Conservation (phyloP, 2,888 invertebrate species). For the Dicyrtomina minuta region DNA sequence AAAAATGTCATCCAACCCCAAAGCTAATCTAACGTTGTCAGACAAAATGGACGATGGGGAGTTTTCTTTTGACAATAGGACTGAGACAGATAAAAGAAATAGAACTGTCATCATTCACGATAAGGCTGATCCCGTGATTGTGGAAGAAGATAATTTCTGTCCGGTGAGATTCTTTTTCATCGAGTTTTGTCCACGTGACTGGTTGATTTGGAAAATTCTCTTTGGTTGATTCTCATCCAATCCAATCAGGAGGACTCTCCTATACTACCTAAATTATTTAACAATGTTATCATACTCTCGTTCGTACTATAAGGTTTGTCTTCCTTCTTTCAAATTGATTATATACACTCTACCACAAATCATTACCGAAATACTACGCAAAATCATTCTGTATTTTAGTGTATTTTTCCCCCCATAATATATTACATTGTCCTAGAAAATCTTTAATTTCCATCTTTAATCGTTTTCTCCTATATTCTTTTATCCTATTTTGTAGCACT, state of each 20-base stretch:
- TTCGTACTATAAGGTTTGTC: neutral
- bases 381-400: no score
- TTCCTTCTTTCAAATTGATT: neutral
- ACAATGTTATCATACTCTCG: neutral
- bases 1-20: conserved; percentile 1
- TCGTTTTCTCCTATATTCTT: no score
- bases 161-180: conserved; percentile 36
- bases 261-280: neutral
- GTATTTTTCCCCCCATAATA: no score
- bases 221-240: conserved; percentile 1
- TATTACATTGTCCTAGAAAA: no score
- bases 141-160: conserved; percentile 26
- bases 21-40: neutral
- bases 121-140: conserved; percentile 6
- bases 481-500: no score
- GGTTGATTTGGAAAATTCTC: conserved; percentile 30
- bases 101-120: conserved; percentile 10
- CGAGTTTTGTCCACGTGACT: conserved; percentile 34
- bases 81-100: conserved; percentile 17
- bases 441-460: no score
- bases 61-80: conserved; percentile 18
- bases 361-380: no score
- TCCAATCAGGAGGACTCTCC: neutral
- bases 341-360: neutral
- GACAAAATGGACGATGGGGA: conserved; percentile 22